Evolutionary conservation across 1,140 invertebrate genomes (phyloP).

Genomic region (Drosophila murphyi): DNA sequence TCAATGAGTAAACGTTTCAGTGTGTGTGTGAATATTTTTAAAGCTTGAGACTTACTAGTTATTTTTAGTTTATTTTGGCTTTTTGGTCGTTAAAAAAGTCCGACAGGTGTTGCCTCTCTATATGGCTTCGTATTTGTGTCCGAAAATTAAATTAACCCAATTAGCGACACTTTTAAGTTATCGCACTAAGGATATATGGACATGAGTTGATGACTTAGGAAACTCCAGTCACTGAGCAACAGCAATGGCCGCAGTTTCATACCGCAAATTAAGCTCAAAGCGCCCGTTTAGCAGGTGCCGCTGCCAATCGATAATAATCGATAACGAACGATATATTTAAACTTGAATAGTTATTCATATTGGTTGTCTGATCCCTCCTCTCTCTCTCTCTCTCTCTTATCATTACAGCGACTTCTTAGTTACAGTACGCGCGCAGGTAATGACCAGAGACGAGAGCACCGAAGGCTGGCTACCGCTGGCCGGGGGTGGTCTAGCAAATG

Average conservation of each 20-base stretch:
- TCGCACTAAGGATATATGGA: slow-evolving; percentile 55
- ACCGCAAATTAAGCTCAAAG: slow-evolving; percentile 54
- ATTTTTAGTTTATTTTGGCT: slow-evolving; percentile 38
- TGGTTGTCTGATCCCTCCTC: no score
- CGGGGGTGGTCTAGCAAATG: slow-evolving; percentile 96
- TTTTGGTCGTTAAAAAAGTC: slow-evolving; percentile 12
- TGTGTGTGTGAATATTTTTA: slow-evolving; percentile 7
- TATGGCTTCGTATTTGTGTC: slow-evolving; percentile 60
- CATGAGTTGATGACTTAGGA: slow-evolving; percentile 29
- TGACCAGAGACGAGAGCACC: slow-evolving; percentile 98
- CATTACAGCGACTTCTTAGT: slow-evolving; percentile 95
- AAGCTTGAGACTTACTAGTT: slow-evolving; percentile 20
- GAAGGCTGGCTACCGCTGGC: slow-evolving; percentile 98
- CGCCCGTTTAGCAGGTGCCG: slow-evolving; percentile 56
- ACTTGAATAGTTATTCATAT: slow-evolving; percentile 1
- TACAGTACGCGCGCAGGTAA: slow-evolving; percentile 98
- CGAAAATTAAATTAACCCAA: slow-evolving; percentile 76
- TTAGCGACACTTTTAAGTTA: slow-evolving; percentile 74
- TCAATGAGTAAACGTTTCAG: slow-evolving; percentile 21
- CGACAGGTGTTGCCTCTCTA: slow-evolving; percentile 33
- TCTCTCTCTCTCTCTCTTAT: slow-evolving; percentile 41
- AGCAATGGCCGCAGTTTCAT: slow-evolving; percentile 55
- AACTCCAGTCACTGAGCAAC: slow-evolving; percentile 19
- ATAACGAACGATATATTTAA: background rate
- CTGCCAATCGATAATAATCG: background rate